Conservation (phyloP, 53 echinoderm and acorn worm species). For the Echinometra lucunter region DNA sequence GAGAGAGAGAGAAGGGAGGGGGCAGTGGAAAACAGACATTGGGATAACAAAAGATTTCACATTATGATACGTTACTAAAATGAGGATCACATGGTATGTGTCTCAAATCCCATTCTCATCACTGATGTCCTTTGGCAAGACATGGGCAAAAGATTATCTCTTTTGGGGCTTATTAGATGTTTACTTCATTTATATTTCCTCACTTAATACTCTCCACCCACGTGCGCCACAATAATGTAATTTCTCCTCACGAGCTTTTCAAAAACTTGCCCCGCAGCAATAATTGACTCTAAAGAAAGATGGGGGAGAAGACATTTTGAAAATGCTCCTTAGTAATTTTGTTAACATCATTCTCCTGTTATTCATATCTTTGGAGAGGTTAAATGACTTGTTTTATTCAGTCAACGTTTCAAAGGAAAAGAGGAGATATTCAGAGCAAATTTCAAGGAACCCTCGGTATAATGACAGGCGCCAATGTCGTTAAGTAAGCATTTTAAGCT, state of each 20-base stretch:
- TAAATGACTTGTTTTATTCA: neutral
- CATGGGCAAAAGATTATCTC: neutral
- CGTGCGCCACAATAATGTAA: conserved; percentile 4
- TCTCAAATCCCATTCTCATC: no score
- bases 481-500: neutral
- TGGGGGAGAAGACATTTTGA: neutral
- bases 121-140: neutral
- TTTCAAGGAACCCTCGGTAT: neutral
- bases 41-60: neutral
- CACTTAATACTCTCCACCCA: neutral
- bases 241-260: neutral
- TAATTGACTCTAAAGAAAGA: neutral
- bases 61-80: no score
- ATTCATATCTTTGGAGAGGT: neutral
- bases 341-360: neutral
- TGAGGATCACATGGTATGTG: no score
- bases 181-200: neutral
- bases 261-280: neutral
- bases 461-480: neutral
- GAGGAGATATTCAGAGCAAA: neutral
- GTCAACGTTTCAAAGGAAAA: neutral
- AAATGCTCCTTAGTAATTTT: neutral
- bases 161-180: neutral
- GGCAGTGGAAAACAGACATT: neutral
- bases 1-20: no score